Evolutionary conservation across 1,140 invertebrate species (phyloP).

Genomic region (Liolophura sinensis): DNA sequence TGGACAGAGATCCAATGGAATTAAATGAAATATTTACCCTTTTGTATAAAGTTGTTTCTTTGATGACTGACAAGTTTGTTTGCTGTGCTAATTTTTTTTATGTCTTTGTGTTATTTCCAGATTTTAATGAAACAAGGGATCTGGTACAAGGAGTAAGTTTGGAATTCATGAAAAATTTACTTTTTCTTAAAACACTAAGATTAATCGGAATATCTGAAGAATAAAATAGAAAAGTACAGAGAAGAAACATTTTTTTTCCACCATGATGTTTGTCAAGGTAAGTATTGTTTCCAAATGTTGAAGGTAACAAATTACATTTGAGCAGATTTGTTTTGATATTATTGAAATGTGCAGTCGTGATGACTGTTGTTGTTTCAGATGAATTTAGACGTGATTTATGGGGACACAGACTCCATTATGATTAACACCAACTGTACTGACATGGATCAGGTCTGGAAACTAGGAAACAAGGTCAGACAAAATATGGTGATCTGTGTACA

Average conservation of each 20-base stretch:
- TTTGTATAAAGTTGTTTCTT: too few relatives aligned
- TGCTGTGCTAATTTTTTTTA: background rate
- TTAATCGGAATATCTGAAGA: slow-evolving; percentile 6
- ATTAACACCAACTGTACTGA: slow-evolving; percentile 92
- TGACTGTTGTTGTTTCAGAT: slow-evolving; percentile 57
- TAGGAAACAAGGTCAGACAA: slow-evolving; percentile 69
- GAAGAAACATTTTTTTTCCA: too few relatives aligned
- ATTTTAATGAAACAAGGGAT: slow-evolving; percentile 66
- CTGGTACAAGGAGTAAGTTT: slow-evolving; percentile 72
- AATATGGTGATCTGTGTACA: background rate
- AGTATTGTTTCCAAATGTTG: too few relatives aligned
- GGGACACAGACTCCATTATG: slow-evolving; percentile 99
- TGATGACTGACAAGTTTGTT: too few relatives aligned
- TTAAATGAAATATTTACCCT: too few relatives aligned
- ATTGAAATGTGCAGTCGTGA: slow-evolving; percentile 6
- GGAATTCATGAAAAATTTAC: background rate
- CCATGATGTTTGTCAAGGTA: too few relatives aligned
- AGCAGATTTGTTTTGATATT: background rate
- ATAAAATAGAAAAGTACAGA: too few relatives aligned
- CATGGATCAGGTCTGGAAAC: slow-evolving; percentile 78
- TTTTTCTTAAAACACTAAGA: slow-evolving; percentile 20
- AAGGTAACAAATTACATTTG: background rate
- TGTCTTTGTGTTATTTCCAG: slow-evolving; percentile 35
- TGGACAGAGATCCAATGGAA: too few relatives aligned
- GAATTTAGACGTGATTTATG: slow-evolving; percentile 95